Evolutionary conservation across 2,797 vertebrate genomes (phyloP).

Genomic region (Periophthalmus magnuspinnatus): DNA sequence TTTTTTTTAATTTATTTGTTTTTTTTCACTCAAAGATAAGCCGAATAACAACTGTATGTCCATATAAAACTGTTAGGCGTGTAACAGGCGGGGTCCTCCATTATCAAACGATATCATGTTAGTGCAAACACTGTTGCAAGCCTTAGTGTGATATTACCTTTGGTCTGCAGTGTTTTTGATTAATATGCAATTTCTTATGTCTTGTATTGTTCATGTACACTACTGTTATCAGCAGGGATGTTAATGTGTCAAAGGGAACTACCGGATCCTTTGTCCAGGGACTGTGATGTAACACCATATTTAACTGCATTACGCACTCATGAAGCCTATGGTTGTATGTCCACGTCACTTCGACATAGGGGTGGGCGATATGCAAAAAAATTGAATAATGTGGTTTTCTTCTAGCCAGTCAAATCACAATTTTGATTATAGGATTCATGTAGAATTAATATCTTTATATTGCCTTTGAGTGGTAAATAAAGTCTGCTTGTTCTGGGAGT

Average conservation of each 20-base stretch:
- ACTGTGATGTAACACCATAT: slow-evolving; percentile 50
- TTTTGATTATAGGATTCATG: no score
- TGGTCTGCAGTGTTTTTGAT: slow-evolving; percentile 37
- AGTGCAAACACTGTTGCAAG: slow-evolving; percentile 26
- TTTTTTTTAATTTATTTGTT: slow-evolving; percentile 37
- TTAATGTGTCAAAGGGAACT: slow-evolving; percentile 52
- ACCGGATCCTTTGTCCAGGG: slow-evolving; percentile 35
- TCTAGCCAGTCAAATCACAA: no score
- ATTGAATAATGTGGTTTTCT: no score
- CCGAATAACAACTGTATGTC: slow-evolving; percentile 10
- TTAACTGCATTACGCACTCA: slow-evolving; percentile 29
- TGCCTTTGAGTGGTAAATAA: no score
- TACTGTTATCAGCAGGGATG: slow-evolving; percentile 43
- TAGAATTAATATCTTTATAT: no score
- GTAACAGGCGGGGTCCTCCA: no score
- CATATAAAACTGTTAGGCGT: not conserved
- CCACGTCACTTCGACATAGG: not conserved
- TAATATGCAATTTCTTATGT: slow-evolving; percentile 51
- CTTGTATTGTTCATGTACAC: slow-evolving; percentile 46
- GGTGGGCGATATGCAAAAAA: no score
- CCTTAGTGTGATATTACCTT: slow-evolving; percentile 22
- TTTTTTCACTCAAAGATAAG: slow-evolving; percentile 4
- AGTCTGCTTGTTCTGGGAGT: no score
- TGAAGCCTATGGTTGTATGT: slow-evolving; percentile 18
- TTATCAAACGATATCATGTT: not conserved